Evolutionary conservation across 64 coral and sea anemone genomes (phyloP).

Genomic region (Orbicella faveolata): DNA sequence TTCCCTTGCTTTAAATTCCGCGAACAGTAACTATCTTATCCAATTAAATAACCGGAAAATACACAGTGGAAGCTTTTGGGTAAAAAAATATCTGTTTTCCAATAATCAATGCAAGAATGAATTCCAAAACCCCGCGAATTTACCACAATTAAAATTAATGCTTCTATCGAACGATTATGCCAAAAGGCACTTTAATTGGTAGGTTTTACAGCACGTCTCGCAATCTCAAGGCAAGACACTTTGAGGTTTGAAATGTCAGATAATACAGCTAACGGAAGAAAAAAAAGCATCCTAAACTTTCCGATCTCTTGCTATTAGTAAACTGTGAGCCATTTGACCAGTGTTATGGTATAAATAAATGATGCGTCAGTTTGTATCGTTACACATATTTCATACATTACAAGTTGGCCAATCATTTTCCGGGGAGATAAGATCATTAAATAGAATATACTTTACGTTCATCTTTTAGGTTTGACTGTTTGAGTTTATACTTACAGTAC

Average conservation of each 20-base stretch:
- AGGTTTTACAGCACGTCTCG: no score
- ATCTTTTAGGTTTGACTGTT: background rate
- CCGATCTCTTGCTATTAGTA: background rate
- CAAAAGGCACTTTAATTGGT: no score
- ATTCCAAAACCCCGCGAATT: background rate
- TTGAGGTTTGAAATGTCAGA: background rate
- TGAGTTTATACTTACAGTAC: background rate
- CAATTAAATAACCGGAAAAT: no score
- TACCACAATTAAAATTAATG: constrained; percentile 13
- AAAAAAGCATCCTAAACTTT: no score
- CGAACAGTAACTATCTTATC: no score
- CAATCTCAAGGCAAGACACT: background rate
- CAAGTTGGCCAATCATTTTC: background rate
- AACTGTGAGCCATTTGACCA: background rate
- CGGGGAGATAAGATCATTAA: background rate
- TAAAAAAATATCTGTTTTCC: background rate
- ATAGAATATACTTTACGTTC: background rate
- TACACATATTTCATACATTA: background rate
- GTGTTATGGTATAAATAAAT: constrained; percentile 4
- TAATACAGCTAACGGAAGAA: background rate
- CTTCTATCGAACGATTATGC: no score
- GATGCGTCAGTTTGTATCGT: background rate
- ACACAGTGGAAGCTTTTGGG: no score
- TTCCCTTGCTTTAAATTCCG: no score
- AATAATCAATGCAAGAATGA: background rate